A percentile compares a stretch with the other conserved stretches of the same genome.
Evolutionary conservation across 2,888 invertebrate species (phyloP).

Genomic region (Laspeyria flexula): DNA sequence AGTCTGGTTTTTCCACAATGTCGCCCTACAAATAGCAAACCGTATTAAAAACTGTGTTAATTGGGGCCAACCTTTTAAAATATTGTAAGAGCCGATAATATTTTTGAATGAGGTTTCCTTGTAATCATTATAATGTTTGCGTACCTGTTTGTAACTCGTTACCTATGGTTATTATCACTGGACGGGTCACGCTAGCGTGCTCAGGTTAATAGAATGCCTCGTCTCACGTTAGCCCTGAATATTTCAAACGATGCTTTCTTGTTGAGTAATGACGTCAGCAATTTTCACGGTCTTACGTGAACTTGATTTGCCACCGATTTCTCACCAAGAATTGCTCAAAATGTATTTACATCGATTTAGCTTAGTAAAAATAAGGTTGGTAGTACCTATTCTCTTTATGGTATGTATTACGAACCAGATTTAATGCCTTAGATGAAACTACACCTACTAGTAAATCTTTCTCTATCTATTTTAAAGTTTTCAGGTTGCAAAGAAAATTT

Average conservation of each 20-base stretch:
- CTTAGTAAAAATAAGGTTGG: too few species aligned
- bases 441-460: too few species aligned
- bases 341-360: too few species aligned
- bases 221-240: slow-evolving; percentile 66
- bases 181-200: slow-evolving; percentile 49
- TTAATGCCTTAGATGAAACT: too few species aligned
- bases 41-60: slow-evolving; percentile 33
- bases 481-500: too few species aligned
- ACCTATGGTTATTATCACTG: slow-evolving; percentile 46
- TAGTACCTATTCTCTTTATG: too few species aligned
- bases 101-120: slow-evolving; percentile 14
- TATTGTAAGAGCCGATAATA: slow-evolving; percentile 8
- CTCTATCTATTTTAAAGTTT: too few species aligned
- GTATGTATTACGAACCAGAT: too few species aligned
- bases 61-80: slow-evolving; percentile 25
- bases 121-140: slow-evolving; percentile 4
- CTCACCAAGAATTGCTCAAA: too few species aligned
- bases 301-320: slow-evolving; percentile 14
- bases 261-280: slow-evolving; percentile 61
- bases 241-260: slow-evolving; percentile 59
- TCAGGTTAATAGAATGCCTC: slow-evolving; percentile 62
- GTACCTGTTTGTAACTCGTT: slow-evolving; percentile 42
- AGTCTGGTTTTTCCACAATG: slow-evolving; percentile 24
- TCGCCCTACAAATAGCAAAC: slow-evolving; percentile 29
- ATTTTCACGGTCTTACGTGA: slow-evolving; percentile 35